A percentile compares a stretch with the other conserved stretches of the same genome.
These are phyloP conservation scores for Poecilia gillii DNA, from an alignment of 2,797 vertebrate species.

Conservation along the genomic window DNA sequence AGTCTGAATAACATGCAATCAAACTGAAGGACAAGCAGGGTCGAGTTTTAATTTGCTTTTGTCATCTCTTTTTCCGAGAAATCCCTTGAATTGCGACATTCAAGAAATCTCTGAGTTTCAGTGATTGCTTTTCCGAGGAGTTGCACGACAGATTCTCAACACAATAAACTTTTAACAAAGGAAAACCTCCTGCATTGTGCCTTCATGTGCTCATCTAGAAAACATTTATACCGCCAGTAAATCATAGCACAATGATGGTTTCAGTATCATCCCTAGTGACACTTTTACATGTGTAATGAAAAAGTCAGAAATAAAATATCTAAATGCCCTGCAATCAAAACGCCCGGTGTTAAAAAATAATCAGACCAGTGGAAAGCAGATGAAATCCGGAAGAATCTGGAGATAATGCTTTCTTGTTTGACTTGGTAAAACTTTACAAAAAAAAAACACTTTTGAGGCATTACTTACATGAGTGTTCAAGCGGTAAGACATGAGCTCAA, in stretches of 20 bases:
- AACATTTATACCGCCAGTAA: background rate
- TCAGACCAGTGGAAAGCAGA: background rate
- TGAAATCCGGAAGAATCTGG: background rate
- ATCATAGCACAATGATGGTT: background rate
- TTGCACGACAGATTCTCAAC: background rate
- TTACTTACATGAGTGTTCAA: constrained; percentile 91
- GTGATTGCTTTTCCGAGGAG: background rate
- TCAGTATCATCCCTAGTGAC: background rate
- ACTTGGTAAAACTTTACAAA: background rate
- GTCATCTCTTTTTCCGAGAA: background rate
- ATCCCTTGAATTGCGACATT: background rate
- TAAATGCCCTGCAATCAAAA: background rate
- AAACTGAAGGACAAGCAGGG: background rate
- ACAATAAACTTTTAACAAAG: background rate
- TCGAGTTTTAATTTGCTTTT: background rate
- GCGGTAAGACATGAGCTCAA: constrained; percentile 95
- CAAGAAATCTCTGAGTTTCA: background rate
- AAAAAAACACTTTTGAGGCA: background rate
- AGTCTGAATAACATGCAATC: background rate
- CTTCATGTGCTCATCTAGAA: background rate
- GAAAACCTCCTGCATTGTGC: background rate
- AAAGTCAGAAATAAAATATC: background rate
- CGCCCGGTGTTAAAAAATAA: background rate
- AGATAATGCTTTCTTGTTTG: background rate
- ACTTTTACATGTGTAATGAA: background rate